Percentiles rank a stretch among this genome's conserved stretches.
Conservation (phyloP, 2,797 vertebrate species). For the Prunella strophiata region DNA sequence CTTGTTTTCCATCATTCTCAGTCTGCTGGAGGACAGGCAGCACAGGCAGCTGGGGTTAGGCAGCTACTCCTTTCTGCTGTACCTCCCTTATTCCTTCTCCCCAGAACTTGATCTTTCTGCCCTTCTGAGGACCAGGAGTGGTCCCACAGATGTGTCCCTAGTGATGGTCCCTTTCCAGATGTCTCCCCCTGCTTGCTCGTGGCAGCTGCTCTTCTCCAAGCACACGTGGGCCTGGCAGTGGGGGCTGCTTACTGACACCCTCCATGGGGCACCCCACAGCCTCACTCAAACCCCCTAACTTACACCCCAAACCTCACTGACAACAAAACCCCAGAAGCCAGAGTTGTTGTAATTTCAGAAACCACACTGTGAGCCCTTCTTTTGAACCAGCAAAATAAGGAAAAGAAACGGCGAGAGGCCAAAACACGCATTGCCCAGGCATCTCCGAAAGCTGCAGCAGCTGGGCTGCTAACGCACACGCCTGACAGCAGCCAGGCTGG, state of each 20-base stretch:
- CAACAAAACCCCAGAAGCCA: background rate
- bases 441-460: constrained; percentile 13
- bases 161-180: background rate
- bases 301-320: background rate
- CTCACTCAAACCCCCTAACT: background rate
- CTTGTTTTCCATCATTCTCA: background rate
- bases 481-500: constrained; percentile 16
- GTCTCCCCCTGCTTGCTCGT: fast-evolving
- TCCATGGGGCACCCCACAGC: background rate
- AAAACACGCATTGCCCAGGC: constrained; percentile 3
- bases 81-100: background rate
- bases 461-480: background rate
- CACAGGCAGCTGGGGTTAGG: background rate
- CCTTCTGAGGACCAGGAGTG: background rate
- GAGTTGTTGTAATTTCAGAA: background rate
- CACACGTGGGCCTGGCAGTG: fast-evolving
- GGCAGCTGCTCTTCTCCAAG: background rate
- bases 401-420: background rate
- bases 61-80: background rate
- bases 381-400: background rate
- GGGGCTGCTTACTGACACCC: background rate
- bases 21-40: background rate
- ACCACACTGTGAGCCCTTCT: background rate
- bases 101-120: background rate
- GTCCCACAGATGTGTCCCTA: background rate